Evolutionary conservation across 2,888 invertebrate species (phyloP).

Genomic region (Aproaerema taeniolella): DNA sequence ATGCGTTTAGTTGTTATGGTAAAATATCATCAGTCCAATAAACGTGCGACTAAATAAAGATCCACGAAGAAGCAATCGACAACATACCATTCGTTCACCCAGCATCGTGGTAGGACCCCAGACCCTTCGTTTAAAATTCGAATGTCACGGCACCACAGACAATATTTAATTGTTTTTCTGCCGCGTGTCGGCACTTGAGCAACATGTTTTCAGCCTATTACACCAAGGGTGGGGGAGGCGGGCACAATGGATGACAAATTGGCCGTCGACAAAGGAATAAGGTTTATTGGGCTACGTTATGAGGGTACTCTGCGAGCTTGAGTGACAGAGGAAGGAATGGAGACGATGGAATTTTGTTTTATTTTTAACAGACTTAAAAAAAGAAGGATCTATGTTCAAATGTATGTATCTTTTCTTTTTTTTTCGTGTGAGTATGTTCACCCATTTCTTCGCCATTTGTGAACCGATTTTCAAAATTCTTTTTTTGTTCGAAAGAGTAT

Average conservation of each 20-base stretch:
- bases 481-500: too few relatives aligned
- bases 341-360: too few relatives aligned
- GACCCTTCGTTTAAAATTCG: too few relatives aligned
- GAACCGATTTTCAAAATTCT: too few relatives aligned
- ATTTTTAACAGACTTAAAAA: background rate
- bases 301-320: constrained; percentile 61
- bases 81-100: too few relatives aligned
- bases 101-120: too few relatives aligned
- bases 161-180: constrained; percentile 63
- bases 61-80: too few relatives aligned
- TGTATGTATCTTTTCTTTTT: background rate
- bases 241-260: constrained; percentile 71
- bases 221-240: constrained; percentile 22
- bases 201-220: constrained; percentile 42
- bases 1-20: too few relatives aligned
- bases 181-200: constrained; percentile 62
- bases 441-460: too few relatives aligned
- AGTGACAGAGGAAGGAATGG: constrained; percentile 25
- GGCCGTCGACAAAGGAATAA: constrained; percentile 64
- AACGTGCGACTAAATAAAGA: too few relatives aligned
- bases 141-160: constrained; percentile 28
- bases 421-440: too few relatives aligned
- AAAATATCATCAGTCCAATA: too few relatives aligned
- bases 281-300: constrained; percentile 71
- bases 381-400: background rate